Conservation (phyloP, 2,113 vertebrate species). For the Symphodus melops region DNA sequence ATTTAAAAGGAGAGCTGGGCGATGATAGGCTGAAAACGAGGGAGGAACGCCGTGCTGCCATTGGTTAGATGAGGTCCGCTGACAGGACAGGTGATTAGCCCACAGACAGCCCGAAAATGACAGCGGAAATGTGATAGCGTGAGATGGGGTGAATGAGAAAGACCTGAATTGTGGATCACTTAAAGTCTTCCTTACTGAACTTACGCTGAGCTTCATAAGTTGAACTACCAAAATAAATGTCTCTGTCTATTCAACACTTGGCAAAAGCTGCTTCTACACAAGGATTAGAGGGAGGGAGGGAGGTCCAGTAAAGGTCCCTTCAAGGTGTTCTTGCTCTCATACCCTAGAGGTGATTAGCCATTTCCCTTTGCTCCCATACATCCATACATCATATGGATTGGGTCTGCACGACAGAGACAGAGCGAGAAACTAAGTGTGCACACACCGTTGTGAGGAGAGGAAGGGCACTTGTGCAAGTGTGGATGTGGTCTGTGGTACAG, state of each 20-base stretch:
- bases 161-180: too few relatives aligned
- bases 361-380: slow-evolving; percentile 56
- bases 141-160: too few relatives aligned
- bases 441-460: slow-evolving; percentile 19
- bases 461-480: slow-evolving; percentile 39
- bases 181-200: too few relatives aligned
- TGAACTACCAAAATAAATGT: background rate
- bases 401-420: slow-evolving; percentile 27
- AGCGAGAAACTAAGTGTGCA: slow-evolving; percentile 40
- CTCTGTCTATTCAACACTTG: background rate
- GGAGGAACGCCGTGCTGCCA: too few relatives aligned
- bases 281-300: background rate
- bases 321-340: slow-evolving; percentile 40
- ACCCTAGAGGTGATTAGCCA: slow-evolving; percentile 57
- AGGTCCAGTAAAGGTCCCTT: slow-evolving; percentile 40
- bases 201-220: too few relatives aligned
- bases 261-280: background rate
- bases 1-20: too few relatives aligned
- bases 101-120: too few relatives aligned
- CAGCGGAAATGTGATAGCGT: too few relatives aligned
- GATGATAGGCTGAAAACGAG: too few relatives aligned
- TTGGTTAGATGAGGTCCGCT: too few relatives aligned
- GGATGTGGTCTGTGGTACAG: slow-evolving; percentile 49
- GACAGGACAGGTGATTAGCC: too few relatives aligned
- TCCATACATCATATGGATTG: slow-evolving; percentile 57